Evolutionary conservation across 2,113 vertebrate genomes (phyloP), one percentile per base, ranked within the genome.

Genomic region (Triplophysa siluroides): DNA sequence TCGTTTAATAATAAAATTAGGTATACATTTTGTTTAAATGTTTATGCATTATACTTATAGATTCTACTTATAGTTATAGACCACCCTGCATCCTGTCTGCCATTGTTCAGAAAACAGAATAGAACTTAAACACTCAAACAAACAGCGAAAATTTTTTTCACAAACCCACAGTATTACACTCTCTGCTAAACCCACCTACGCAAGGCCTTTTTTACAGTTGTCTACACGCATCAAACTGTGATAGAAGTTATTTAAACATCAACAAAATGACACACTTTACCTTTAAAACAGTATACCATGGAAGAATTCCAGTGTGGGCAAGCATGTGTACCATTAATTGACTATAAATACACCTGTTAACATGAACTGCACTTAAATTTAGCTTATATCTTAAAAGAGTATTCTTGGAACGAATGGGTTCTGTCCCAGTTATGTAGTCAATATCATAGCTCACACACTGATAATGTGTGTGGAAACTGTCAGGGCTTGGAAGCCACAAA

Each of bases 401-500:
- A 50, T 62, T 70, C 24, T 63, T 54, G 43, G 68, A 71, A 79
- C 29, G 45, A 79, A 70, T 64, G 43, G n/a, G 26, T 72, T 26
- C 38, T 72, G 76, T 78, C 66, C 52, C 66, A 71, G 67, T 72
- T 79, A 16, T 71, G 69, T 58, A 56, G 68, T 54, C 68, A 79
- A 72, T 79, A 79, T 79, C 68, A 72, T 38, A 72, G 78, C 29
- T 24, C 61, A 29, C 33, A 43, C 47, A 38, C 45, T 80, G 70
- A 72, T 43, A 56, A 64, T 66, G 38, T 74, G 29, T 64, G 70
- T 74, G 63, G 47, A 52, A 66, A 65, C 58, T 58, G 41, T 65
- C 62, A 73, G 52, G 70, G 78, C 16, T n/a, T 54, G 61, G 47
- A 74, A 64, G 78, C 63, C 45, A 80, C 78, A 80, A 80, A 66